These are phyloP conservation scores for Aradophagus sp. DNA, from an alignment of 1,140 invertebrate species.

Conservation along the genomic window DNA sequence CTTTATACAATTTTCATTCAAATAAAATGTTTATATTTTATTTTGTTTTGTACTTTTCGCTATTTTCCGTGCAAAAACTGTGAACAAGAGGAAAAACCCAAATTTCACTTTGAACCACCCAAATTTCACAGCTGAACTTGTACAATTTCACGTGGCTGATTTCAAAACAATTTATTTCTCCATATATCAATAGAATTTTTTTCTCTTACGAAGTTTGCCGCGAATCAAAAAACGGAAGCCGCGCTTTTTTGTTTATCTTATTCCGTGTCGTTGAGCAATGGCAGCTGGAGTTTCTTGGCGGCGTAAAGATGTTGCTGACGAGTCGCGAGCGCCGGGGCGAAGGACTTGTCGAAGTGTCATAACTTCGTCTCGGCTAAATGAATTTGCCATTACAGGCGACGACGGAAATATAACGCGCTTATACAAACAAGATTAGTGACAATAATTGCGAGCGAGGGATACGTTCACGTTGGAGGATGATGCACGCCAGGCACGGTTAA, in stretches of 20 bases:
- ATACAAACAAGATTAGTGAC: slow-evolving; percentile 58
- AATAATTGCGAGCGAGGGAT: slow-evolving; percentile 54
- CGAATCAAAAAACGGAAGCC: slow-evolving; percentile 45
- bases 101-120: too few relatives aligned
- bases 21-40: too few relatives aligned
- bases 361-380: slow-evolving; percentile 58
- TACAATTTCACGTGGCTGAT: too few relatives aligned
- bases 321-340: slow-evolving; percentile 20
- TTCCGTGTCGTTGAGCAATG: slow-evolving; percentile 31
- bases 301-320: slow-evolving; percentile 51
- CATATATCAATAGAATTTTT: too few relatives aligned
- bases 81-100: too few relatives aligned
- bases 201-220: background rate
- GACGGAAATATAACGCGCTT: slow-evolving; percentile 57
- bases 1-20: too few relatives aligned
- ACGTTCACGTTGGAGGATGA: slow-evolving; percentile 28
- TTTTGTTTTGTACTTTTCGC: too few relatives aligned
- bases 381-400: slow-evolving; percentile 55
- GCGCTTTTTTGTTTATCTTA: slow-evolving; percentile 47
- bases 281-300: slow-evolving; percentile 45
- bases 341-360: slow-evolving; percentile 57
- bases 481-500: slow-evolving; percentile 26
- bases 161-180: too few relatives aligned
- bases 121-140: too few relatives aligned
- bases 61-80: too few relatives aligned